These are phyloP conservation scores for Heteronetta atricapilla DNA, from an alignment of 2,113 vertebrate species.

Conservation along the genomic window DNA sequence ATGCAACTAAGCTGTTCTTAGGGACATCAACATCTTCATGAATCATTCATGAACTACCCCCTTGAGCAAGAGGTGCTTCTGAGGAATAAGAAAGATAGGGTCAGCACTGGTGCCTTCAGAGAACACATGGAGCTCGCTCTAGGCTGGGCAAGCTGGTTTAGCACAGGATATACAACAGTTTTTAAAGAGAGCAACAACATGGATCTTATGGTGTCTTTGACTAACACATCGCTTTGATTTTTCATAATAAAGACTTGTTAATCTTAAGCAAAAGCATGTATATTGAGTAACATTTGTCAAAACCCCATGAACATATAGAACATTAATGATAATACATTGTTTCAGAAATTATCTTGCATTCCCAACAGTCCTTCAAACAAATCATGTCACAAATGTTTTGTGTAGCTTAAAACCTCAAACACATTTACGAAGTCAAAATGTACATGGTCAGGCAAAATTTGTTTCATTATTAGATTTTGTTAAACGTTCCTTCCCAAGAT, in stretches of 20 bases:
- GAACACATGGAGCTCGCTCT: not conserved
- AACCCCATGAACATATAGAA: not conserved
- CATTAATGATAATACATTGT: not conserved
- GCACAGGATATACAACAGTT: not conserved
- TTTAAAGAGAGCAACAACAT: not conserved
- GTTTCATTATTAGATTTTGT: not conserved
- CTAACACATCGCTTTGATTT: not conserved
- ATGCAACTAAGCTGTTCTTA: not conserved
- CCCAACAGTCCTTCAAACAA: not conserved
- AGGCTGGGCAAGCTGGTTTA: not conserved
- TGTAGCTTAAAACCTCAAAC: not conserved
- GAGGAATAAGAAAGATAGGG: not conserved
- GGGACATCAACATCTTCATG: not conserved
- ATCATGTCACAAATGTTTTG: fast-evolving
- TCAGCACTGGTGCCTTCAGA: not conserved
- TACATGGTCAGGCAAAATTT: not conserved
- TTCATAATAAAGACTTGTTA: not conserved
- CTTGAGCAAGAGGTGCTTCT: fast-evolving
- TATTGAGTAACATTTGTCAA: not conserved
- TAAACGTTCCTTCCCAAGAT: not conserved
- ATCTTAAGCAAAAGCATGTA: not conserved
- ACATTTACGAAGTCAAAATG: not conserved
- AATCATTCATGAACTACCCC: not conserved
- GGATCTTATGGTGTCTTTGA: not conserved
- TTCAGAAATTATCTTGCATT: not conserved